Evolutionary conservation across 2,113 vertebrate genomes (phyloP), one percentile per base, ranked within the genome.

Genomic region (Leuciscus idus): DNA sequence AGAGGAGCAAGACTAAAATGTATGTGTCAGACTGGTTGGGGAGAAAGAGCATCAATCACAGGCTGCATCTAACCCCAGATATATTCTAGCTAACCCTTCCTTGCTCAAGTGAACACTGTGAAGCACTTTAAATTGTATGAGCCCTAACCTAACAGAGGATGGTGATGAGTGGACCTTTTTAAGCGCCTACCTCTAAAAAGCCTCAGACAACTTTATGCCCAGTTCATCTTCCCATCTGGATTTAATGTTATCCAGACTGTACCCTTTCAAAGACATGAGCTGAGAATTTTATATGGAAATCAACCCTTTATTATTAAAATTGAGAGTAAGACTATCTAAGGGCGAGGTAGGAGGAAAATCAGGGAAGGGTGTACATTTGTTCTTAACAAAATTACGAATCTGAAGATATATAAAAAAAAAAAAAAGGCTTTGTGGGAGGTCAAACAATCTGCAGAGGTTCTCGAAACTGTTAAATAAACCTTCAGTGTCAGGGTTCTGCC

Each of bases 81-180:
- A 83, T 19, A 83, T 36, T 62, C 12, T 4, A 39, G 81, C 66
- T 8, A 83, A 70, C 48, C 50, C 1, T 23, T 17, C 46, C 15
- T 39, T 83, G 19, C 62, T 70, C 66, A 83, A 17, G n/a, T 83
- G 62, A 11, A 72, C 33, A 19, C 64, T 83, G 19, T 83, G 46
- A 4, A 84, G 21, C 43, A 76, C n/a, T 75, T 84, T 84, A 1
- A 75, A 74, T 74, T 74, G 68, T 43, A 43, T 84, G 12, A 84
- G 57, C 72, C 72, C 36, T 57, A 84, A 48, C 48, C 84, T 68
- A 78, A 61, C 39, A 33, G 36, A 78, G 1, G 59, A 52, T 28
- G 61, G 57, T 55, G 48, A 80, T 30, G 84, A 66, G n/a, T 85
- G 84, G 28, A 85, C 59, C 5, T 64, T 78, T 43, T 66, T 66